phyloP scores from a whole-genome alignment of 2,113 vertebrate genomes.

The Steatornis caripensis region DNA sequence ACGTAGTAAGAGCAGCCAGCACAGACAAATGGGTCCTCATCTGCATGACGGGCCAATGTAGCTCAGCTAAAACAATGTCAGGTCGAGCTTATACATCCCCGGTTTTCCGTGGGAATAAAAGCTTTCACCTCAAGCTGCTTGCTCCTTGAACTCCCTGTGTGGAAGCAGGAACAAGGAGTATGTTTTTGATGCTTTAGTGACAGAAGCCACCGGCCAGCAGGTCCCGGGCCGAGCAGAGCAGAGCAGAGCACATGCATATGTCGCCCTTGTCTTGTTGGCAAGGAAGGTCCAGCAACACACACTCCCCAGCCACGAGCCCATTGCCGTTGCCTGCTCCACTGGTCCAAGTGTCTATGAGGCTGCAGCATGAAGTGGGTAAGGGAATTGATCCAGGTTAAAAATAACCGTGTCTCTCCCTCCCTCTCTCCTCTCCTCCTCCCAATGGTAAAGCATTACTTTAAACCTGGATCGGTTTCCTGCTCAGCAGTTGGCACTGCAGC shows the following conservation, averaged over 20 bases:
- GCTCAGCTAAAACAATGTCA: not conserved
- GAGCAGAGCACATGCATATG: not conserved
- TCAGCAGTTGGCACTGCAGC: fast-evolving
- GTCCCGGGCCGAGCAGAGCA: not conserved
- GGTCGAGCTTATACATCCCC: not conserved
- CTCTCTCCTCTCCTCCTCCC: not conserved
- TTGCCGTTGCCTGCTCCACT: not conserved
- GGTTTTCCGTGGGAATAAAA: not conserved
- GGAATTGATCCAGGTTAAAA: not conserved
- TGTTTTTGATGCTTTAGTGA: not conserved
- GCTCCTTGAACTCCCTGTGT: fast-evolving
- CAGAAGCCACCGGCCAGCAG: not conserved
- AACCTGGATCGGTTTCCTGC: not conserved
- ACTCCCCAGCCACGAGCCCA: not conserved
- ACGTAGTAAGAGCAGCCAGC: not conserved
- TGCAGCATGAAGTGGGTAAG: not conserved
- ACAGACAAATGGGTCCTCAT: not conserved
- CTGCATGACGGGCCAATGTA: not conserved
- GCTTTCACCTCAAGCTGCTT: not conserved
- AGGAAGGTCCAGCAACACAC: not conserved
- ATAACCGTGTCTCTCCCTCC: not conserved
- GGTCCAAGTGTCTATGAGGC: not conserved
- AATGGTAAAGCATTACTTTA: not conserved
- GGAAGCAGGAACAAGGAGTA: not conserved
- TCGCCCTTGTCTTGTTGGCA: not conserved